Evolutionary conservation across 2,797 vertebrate species (phyloP).

Genomic region (Lagocephalus sceleratus): DNA sequence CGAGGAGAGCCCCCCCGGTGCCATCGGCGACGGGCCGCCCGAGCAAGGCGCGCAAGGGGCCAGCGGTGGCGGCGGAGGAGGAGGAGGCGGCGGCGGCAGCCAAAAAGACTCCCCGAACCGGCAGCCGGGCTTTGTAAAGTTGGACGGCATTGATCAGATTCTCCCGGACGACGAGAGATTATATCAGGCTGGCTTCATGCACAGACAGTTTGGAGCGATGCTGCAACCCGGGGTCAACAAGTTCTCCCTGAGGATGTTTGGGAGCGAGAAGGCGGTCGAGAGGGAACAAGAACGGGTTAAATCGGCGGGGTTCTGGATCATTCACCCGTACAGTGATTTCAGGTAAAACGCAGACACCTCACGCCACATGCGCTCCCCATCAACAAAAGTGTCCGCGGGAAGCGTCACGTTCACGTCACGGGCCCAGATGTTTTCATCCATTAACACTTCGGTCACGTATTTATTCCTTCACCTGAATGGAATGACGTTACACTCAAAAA

Average conservation of each 20-base stretch:
- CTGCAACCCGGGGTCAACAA: constrained; percentile 99
- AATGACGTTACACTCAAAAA: not conserved
- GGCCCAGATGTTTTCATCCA: constrained; percentile 28
- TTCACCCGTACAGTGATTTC: constrained; percentile 99
- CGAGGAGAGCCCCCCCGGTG: constrained; percentile 82
- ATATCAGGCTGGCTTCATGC: constrained; percentile 93
- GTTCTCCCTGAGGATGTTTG: constrained; percentile 99
- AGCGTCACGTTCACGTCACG: constrained; percentile 15
- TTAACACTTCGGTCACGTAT: not conserved
- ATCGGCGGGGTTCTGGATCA: constrained; percentile 98
- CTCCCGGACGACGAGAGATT: constrained; percentile 88
- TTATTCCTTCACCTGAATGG: not conserved
- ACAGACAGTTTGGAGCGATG: constrained; percentile 96
- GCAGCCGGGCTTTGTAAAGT: constrained; percentile 84
- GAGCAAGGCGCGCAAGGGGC: constrained; percentile 70
- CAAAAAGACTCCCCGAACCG: constrained; percentile 73
- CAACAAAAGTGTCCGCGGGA: constrained; percentile 10
- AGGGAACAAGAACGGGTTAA: constrained; percentile 96
- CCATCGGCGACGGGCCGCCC: constrained; percentile 67
- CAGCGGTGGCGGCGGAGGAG: constrained; percentile 55
- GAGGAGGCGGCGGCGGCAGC: constrained; percentile 57
- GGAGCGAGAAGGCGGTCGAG: constrained; percentile 98
- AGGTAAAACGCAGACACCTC: constrained; percentile 79
- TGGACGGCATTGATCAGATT: constrained; percentile 91
- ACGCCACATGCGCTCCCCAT: not conserved